Conservation (phyloP, 2,797 vertebrate genomes). For the Sebastes paucispinis region DNA sequence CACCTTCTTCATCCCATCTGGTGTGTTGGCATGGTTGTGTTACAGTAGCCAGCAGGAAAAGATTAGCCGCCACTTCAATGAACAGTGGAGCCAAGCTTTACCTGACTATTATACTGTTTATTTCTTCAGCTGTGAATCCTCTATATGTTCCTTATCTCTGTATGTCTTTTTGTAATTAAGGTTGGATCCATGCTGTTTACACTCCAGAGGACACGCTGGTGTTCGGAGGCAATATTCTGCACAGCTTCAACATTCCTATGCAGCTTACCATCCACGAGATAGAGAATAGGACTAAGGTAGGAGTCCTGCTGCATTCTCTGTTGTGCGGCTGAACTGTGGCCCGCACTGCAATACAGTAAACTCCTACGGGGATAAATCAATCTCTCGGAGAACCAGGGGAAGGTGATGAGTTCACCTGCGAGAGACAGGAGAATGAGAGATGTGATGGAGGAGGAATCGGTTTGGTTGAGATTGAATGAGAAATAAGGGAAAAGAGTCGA, state of each 20-base stretch:
- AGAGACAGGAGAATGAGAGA: not conserved
- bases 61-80: conserved; percentile 30
- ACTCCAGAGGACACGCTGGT: conserved; percentile 96
- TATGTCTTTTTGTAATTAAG: conserved; percentile 72
- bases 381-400: conserved; percentile 1
- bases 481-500: not conserved
- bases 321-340: conserved; percentile 7
- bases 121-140: not conserved
- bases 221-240: conserved; percentile 97
- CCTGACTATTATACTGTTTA: not conserved
- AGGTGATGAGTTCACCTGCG: not conserved
- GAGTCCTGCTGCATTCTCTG: not conserved
- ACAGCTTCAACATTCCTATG: conserved; percentile 99
- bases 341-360: conserved; percentile 2
- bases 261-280: conserved; percentile 97
- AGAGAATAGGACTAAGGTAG: conserved; percentile 96
- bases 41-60: conserved; percentile 31
- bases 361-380: not conserved
- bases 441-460: not conserved
- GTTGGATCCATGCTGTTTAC: conserved; percentile 98
- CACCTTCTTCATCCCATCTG: conserved; percentile 98
- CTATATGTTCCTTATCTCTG: not conserved
- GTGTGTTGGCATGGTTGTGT: conserved; percentile 75
- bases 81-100: not conserved
- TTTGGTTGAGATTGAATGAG: not conserved